Conservation (phyloP, 2,113 vertebrate genomes). For the Heptranchias perlo region DNA sequence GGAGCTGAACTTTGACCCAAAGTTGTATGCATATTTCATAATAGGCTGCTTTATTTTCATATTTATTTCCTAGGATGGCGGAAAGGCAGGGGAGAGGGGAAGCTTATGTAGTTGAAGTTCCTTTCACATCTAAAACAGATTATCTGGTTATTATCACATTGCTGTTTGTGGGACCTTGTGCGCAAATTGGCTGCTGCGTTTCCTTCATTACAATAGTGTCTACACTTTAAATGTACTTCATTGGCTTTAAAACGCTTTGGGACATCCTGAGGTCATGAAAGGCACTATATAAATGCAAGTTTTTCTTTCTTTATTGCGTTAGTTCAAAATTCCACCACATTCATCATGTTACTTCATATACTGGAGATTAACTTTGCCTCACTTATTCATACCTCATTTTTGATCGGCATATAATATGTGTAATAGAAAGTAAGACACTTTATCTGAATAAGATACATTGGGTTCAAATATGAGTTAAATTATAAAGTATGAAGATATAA, state of each 20-base stretch:
- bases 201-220: background rate
- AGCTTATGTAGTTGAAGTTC: background rate
- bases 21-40: conserved; percentile 28
- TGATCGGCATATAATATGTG: background rate
- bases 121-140: background rate
- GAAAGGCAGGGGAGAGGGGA: background rate
- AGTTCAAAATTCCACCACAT: background rate
- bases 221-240: background rate
- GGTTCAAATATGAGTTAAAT: background rate
- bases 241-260: background rate
- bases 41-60: background rate
- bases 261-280: background rate
- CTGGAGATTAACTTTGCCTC: background rate
- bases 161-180: background rate
- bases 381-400: background rate
- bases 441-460: background rate
- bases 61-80: background rate
- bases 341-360: background rate
- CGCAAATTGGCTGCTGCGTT: background rate
- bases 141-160: background rate
- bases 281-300: background rate
- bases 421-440: background rate
- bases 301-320: background rate
- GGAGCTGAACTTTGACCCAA: conserved; percentile 25
- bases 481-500: background rate